Conservation (phyloP, 2,113 vertebrate species). For the Actinemys pallida region DNA sequence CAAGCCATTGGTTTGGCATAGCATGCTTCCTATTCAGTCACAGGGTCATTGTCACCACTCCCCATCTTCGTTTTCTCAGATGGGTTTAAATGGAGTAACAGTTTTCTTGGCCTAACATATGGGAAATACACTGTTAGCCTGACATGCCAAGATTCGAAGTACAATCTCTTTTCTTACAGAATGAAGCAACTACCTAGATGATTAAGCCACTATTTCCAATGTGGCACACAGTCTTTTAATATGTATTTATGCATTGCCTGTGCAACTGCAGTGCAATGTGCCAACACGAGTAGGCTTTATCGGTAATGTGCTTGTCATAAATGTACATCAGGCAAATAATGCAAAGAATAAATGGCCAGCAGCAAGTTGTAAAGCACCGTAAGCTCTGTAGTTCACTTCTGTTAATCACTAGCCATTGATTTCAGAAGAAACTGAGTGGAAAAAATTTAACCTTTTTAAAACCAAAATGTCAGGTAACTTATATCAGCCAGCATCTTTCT, state of each 20-base stretch:
- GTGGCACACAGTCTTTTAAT: background rate
- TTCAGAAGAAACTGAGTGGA: conserved; percentile 34
- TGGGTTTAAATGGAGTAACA: background rate
- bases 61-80: background rate
- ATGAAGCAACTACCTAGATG: background rate
- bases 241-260: conserved; percentile 16
- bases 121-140: background rate
- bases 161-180: background rate
- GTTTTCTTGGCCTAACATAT: conserved; percentile 3
- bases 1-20: background rate
- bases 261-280: background rate
- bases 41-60: background rate
- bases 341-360: background rate
- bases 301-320: conserved; percentile 36
- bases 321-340: conserved; percentile 32
- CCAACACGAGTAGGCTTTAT: background rate
- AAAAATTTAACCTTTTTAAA: conserved; percentile 56
- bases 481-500: background rate
- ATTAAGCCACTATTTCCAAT: background rate
- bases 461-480: conserved; percentile 45
- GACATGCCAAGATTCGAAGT: background rate
- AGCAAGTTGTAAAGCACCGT: conserved; percentile 35
- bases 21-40: background rate
- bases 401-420: conserved; percentile 44
- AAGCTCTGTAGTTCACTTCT: background rate